These are phyloP conservation scores for Apodemus speciosus DNA, from an alignment of 2,113 vertebrate genomes.

Conservation along the genomic window DNA sequence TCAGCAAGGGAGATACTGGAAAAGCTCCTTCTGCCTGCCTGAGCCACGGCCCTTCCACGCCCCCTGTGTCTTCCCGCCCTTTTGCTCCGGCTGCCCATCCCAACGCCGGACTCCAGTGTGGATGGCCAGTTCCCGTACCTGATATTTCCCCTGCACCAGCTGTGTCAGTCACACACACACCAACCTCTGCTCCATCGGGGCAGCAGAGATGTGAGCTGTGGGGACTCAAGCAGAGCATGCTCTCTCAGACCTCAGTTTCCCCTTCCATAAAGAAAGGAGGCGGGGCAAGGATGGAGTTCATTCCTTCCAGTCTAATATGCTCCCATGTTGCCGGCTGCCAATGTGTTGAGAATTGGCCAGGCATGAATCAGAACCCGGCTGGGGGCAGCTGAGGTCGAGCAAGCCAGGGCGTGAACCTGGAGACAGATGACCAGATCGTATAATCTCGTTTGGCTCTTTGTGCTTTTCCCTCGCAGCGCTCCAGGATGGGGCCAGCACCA, in stretches of 20 bases:
- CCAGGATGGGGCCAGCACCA: background rate
- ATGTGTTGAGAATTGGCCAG: fast-evolving
- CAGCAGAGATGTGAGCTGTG: fast-evolving
- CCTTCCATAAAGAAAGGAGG: background rate
- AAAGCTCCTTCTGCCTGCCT: background rate
- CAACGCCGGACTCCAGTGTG: background rate
- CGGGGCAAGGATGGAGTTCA: background rate
- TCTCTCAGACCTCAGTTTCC: background rate
- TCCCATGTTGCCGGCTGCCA: background rate
- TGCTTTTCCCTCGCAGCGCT: fast-evolving
- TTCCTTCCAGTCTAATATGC: background rate
- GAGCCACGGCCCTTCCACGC: too few relatives aligned
- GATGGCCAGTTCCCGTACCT: fast-evolving
- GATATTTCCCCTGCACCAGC: fast-evolving
- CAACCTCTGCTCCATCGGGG: fast-evolving
- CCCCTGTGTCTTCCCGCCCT: background rate
- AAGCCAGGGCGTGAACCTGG: fast-evolving
- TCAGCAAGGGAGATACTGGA: background rate
- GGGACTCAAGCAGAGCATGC: background rate
- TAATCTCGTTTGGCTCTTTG: background rate
- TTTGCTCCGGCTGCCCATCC: background rate
- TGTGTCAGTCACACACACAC: fast-evolving
- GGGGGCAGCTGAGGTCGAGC: background rate
- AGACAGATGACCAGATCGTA: fast-evolving
- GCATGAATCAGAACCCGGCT: background rate